Percentiles rank a stretch among this genome's conserved stretches.
Conservation (phyloP, 2,113 vertebrate genomes). For the Crotalus viridis region DNA sequence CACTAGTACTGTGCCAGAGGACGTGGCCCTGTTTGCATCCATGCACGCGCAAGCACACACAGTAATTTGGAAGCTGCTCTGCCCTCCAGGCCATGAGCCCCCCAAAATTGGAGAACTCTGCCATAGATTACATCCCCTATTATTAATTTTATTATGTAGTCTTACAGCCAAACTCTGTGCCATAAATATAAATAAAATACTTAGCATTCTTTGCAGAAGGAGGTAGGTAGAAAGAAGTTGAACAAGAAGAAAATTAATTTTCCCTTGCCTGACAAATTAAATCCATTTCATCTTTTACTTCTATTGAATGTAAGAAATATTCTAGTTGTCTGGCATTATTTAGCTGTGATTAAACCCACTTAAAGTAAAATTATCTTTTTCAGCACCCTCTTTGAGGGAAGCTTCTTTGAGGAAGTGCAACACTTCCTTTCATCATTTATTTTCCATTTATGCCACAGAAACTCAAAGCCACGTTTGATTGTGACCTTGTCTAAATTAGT, state of each 20-base stretch:
- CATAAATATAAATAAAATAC: conserved; percentile 54
- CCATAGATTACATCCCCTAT: conserved; percentile 15
- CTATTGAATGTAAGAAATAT: conserved; percentile 64
- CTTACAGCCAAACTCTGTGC: conserved; percentile 19
- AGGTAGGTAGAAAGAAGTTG: conserved; percentile 21
- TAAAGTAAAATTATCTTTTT: conserved; percentile 44
- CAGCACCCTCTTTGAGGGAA: conserved; percentile 20
- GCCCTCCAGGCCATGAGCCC: too few species aligned
- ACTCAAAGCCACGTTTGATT: not conserved
- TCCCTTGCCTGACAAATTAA: conserved; percentile 60
- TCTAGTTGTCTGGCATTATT: conserved; percentile 48
- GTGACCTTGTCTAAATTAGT: conserved; percentile 51
- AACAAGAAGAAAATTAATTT: conserved; percentile 57
- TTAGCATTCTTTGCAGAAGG: conserved; percentile 38
- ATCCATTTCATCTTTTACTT: conserved; percentile 49
- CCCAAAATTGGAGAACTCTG: too few species aligned
- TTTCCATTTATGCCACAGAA: conserved; percentile 39
- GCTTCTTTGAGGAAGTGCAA: conserved; percentile 20
- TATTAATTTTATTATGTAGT: conserved; percentile 45
- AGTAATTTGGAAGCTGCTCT: too few species aligned
- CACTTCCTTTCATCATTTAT: conserved; percentile 39
- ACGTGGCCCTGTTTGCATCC: too few species aligned
- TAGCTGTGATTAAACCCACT: conserved; percentile 52
- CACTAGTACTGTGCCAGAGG: too few species aligned
- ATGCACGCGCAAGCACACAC: too few species aligned